phyloP scores from a whole-genome alignment of 92 coral and sea anemone species.

The Ricordea florida region DNA sequence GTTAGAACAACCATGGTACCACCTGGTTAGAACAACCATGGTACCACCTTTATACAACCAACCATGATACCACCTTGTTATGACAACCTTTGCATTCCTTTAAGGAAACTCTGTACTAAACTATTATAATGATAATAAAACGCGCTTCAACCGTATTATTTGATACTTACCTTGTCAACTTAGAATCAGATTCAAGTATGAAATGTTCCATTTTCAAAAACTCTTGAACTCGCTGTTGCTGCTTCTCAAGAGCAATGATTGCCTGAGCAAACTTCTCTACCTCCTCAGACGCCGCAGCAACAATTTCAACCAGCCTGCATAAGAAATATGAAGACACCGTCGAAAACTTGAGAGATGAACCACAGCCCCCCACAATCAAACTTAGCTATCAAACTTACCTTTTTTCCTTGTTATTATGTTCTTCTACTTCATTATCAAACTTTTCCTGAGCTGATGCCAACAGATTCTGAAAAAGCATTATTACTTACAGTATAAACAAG shows the following conservation, averaged over 20 bases:
- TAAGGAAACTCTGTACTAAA: too few species aligned
- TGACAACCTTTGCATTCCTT: too few species aligned
- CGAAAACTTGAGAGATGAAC: neutral
- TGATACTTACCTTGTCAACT: conserved; percentile 59
- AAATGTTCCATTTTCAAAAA: conserved; percentile 56
- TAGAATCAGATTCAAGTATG: conserved; percentile 11
- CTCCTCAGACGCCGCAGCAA: conserved; percentile 3
- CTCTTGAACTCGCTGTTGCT: neutral
- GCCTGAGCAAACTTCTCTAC: conserved; percentile 9
- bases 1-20: too few species aligned
- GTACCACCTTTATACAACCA: too few species aligned
- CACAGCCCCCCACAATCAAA: neutral
- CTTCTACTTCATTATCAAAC: conserved; percentile 30
- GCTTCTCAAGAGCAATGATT: conserved; percentile 20
- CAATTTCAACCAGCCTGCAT: conserved; percentile 16
- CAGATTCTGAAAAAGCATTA: conserved; percentile 15
- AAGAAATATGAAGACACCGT: neutral
- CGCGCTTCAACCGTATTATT: too few species aligned
- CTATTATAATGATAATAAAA: too few species aligned
- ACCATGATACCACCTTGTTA: too few species aligned
- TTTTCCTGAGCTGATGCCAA: conserved; percentile 29
- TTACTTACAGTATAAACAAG: too few species aligned
- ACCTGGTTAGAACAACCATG: too few species aligned
- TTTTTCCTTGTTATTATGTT: conserved; percentile 6
- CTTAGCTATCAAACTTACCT: conserved; percentile 8